These are phyloP conservation scores for Dryobotodes eremita DNA, from an alignment of 2,888 invertebrate species.

Conservation along the genomic window DNA sequence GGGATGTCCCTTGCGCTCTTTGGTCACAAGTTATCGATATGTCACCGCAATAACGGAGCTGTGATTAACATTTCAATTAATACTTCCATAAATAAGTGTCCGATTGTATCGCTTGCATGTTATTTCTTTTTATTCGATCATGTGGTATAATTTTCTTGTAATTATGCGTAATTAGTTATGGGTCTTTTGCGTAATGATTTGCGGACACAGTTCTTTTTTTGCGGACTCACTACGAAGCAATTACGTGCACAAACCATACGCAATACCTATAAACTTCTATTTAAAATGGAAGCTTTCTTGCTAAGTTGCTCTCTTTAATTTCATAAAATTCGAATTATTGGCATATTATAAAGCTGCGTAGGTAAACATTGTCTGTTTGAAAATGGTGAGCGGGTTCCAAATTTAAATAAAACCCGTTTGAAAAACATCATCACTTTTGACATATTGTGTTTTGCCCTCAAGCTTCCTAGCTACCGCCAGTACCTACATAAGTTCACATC, in stretches of 20 bases:
- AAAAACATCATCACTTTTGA: constrained; percentile 48
- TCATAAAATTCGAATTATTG: neutral
- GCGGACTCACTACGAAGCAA: constrained; percentile 3
- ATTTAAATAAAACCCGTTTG: constrained; percentile 32
- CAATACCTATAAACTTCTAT: neutral
- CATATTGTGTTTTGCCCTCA: constrained; percentile 63
- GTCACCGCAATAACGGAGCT: constrained; percentile 7
- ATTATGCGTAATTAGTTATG: constrained; percentile 35
- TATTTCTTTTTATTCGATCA: constrained; percentile 33
- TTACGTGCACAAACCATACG: neutral
- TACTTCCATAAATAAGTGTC: constrained; percentile 20
- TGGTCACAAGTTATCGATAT: constrained; percentile 23
- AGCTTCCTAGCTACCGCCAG: constrained; percentile 64
- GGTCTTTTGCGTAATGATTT: constrained; percentile 27
- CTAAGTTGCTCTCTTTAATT: neutral
- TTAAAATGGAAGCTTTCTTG: neutral
- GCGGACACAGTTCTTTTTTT: constrained; percentile 2
- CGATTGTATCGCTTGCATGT: constrained; percentile 20
- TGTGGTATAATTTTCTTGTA: constrained; percentile 34
- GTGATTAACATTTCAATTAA: constrained; percentile 33
- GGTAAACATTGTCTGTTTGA: neutral
- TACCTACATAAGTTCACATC: constrained; percentile 71
- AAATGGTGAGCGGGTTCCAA: constrained; percentile 2
- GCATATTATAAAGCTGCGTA: neutral
- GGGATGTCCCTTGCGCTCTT: constrained; percentile 18